A percentile compares a stretch with the other conserved stretches of the same genome.
phyloP scores from a whole-genome alignment of 2,113 vertebrate genomes.

The Canis aureus region DNA sequence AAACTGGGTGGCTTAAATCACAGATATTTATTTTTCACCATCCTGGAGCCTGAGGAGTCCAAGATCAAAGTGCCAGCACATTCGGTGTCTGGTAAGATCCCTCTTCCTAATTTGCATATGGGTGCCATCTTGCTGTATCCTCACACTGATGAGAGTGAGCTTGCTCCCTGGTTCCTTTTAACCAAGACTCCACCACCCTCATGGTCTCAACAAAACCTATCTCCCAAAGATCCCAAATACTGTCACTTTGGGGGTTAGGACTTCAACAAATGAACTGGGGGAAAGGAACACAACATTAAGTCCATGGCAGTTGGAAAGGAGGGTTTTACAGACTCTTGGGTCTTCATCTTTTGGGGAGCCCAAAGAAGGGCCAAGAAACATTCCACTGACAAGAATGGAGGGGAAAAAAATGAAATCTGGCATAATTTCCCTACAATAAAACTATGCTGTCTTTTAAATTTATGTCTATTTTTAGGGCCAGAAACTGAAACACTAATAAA shows the following conservation, averaged over 20 bases:
- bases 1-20: neutral
- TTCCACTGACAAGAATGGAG: neutral
- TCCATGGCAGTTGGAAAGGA: neutral
- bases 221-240: neutral
- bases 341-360: slow-evolving; percentile 1
- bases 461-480: slow-evolving; percentile 38
- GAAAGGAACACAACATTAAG: neutral
- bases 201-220: neutral
- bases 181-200: neutral
- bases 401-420: slow-evolving; percentile 37
- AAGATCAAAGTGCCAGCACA: neutral
- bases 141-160: neutral
- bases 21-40: neutral
- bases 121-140: neutral
- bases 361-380: slow-evolving; percentile 41
- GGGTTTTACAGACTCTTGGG: slow-evolving; percentile 26
- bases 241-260: neutral
- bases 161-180: neutral
- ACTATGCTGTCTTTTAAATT: neutral
- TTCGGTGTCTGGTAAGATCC: neutral
- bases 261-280: neutral
- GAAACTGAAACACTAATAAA: slow-evolving; percentile 30
- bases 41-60: neutral
- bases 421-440: slow-evolving; percentile 35
- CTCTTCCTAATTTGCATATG: neutral